These are phyloP conservation scores for Harpalus rufipes DNA, from an alignment of 2,888 invertebrate genomes.

Conservation along the genomic window DNA sequence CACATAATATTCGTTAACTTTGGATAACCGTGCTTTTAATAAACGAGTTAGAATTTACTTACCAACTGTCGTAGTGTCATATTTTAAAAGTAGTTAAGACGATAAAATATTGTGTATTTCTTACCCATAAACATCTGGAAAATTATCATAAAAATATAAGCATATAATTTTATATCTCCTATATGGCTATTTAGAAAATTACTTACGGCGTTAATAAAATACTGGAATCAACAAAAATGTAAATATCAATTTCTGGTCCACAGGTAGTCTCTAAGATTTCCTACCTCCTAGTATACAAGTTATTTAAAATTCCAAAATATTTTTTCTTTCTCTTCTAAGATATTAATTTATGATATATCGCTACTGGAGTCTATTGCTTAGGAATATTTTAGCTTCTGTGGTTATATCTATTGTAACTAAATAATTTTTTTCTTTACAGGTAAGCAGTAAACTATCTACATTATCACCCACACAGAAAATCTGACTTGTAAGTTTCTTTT, in stretches of 20 bases:
- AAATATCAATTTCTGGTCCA: slow-evolving; percentile 36
- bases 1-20: too few species aligned
- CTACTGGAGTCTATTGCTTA: slow-evolving; percentile 52
- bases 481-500: slow-evolving; percentile 30
- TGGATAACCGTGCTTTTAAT: too few species aligned
- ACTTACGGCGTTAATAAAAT: slow-evolving; percentile 36
- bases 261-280: slow-evolving; percentile 20
- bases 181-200: slow-evolving; percentile 29
- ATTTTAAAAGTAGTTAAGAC: too few species aligned
- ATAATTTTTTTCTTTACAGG: slow-evolving; percentile 46
- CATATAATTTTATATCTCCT: not conserved
- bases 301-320: slow-evolving; percentile 52
- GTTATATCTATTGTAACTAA: slow-evolving; percentile 38
- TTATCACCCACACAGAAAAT: slow-evolving; percentile 2
- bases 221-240: slow-evolving; percentile 51
- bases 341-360: slow-evolving; percentile 51
- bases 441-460: slow-evolving; percentile 42
- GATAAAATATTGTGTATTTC: not conserved
- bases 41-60: too few species aligned
- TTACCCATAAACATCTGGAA: not conserved
- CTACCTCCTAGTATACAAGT: slow-evolving; percentile 32
- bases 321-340: slow-evolving; percentile 19
- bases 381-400: slow-evolving; percentile 51
- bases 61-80: too few species aligned
- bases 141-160: not conserved